phyloP scores from a whole-genome alignment of 2,888 invertebrate species.

The Phalera bucephala region DNA sequence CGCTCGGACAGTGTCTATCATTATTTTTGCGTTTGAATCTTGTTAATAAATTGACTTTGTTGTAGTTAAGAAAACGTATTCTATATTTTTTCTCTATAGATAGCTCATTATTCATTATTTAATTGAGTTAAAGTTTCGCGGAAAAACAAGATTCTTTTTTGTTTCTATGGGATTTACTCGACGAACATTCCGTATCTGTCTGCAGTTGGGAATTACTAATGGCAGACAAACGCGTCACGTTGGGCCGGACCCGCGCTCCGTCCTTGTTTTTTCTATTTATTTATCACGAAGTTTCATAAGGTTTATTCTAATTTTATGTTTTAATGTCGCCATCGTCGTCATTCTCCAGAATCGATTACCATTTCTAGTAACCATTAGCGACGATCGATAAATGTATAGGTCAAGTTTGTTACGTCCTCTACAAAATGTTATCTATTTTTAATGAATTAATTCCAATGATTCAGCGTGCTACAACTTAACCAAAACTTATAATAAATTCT shows the following conservation, averaged over 20 bases:
- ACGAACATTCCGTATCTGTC: conserved; percentile 5
- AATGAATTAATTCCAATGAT: not conserved
- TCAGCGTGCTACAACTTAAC: not conserved
- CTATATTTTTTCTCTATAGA: too few species aligned
- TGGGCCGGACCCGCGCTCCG: conserved; percentile 15
- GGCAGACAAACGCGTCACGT: conserved; percentile 15
- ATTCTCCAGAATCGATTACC: conserved; percentile 5
- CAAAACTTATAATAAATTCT: not conserved
- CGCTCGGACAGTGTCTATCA: too few species aligned
- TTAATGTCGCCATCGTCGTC: conserved; percentile 2
- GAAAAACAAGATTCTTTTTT: not conserved
- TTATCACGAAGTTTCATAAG: conserved; percentile 10
- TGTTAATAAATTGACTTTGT: too few species aligned
- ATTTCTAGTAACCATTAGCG: conserved; percentile 10
- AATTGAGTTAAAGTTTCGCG: too few species aligned
- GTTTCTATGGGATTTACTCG: conserved; percentile 5
- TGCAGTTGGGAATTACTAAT: conserved; percentile 19
- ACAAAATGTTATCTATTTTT: not conserved
- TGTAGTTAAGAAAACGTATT: not conserved
- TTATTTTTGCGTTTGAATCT: too few species aligned
- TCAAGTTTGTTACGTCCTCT: conserved; percentile 4
- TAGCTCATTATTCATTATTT: too few species aligned
- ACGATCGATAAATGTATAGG: conserved; percentile 3
- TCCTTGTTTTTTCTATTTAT: conserved; percentile 16
- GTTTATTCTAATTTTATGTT: conserved; percentile 17